phyloP scores from a whole-genome alignment of 1,140 invertebrate genomes.

The Drosophila pseudoobscura region DNA sequence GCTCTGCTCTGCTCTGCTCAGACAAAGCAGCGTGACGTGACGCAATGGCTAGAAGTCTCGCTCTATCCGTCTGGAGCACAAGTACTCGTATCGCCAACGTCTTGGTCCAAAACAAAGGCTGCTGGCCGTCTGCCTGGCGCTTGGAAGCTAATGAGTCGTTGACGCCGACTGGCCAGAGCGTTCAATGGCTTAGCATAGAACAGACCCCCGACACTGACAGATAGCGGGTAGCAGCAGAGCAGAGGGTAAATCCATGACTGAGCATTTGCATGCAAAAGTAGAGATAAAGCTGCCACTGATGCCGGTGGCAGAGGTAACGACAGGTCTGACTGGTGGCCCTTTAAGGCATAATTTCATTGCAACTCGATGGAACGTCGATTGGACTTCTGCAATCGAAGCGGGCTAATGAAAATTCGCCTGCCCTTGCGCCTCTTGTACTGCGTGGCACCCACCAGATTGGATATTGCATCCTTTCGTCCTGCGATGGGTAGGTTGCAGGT shows the following conservation, averaged over 20 bases:
- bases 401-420: too few species aligned
- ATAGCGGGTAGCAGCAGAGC: slow-evolving; percentile 15
- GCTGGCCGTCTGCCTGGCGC: slow-evolving; percentile 7
- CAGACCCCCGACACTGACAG: too few species aligned
- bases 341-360: too few species aligned
- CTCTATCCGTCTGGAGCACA: too few species aligned
- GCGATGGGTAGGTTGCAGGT: too few species aligned
- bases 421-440: too few species aligned
- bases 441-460: too few species aligned
- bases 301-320: too few species aligned
- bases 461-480: too few species aligned
- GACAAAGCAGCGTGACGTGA: slow-evolving; percentile 14
- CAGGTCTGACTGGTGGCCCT: too few species aligned
- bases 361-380: too few species aligned
- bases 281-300: neutral
- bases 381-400: too few species aligned
- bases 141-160: slow-evolving; percentile 50
- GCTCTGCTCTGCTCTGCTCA: neutral
- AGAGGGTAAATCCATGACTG: slow-evolving; percentile 12
- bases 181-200: slow-evolving; percentile 39
- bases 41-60: slow-evolving; percentile 11
- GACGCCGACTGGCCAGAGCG: slow-evolving; percentile 12
- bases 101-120: neutral
- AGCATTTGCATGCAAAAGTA: slow-evolving; percentile 50
- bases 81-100: neutral